Evolutionary conservation across 2,113 vertebrate genomes (phyloP), one percentile per base, ranked within the genome.

Genomic region (Sturnira hondurensis): DNA sequence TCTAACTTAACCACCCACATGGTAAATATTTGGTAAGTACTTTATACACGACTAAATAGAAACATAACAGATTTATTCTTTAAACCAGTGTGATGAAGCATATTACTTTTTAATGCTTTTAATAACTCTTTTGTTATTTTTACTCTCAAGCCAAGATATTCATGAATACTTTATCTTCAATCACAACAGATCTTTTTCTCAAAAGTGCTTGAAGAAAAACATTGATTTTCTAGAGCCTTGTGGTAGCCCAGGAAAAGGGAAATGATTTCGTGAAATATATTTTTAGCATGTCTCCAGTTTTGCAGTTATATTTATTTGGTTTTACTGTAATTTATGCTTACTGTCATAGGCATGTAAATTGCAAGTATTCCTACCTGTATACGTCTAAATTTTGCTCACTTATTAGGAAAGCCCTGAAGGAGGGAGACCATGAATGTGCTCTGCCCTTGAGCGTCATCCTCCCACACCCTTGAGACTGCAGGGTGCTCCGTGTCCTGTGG

Each of bases 41-140:
- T 95, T 83, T 65, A 93, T 70, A 78, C n/a, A 15, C 74, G 26
- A 74, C 38, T 84, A 93, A 97, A 82, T 82, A 95, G 90, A 97
- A 90, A 58, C 33, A 77, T 65, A 94, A 95, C 20, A 93, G 31
- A 67, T 94, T 77, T 73, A 89, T 63, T 43, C 54, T 61, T 88
- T 94, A 63, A 73, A 85, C 54, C 58, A 88, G 47, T 36, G 61
- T 76, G 61, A 93, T 85, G 74, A 95, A 92, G 82, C 3, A 11
- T n/a, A 65, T 8, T 76, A 43, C n/a, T 89, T 94, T 92, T 90
- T 70, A 45, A 68, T 82, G 47, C 54, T 67, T 93, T 93, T 77
- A 73, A 85, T 78, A 86, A 47, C 13, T 77, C 13, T 80, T 50
- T 71, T 80, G 81, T 74, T 92, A 58, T 45, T 77, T 19, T 38